Conservation (phyloP, 2,888 invertebrate genomes). For the Biston stratarius region DNA sequence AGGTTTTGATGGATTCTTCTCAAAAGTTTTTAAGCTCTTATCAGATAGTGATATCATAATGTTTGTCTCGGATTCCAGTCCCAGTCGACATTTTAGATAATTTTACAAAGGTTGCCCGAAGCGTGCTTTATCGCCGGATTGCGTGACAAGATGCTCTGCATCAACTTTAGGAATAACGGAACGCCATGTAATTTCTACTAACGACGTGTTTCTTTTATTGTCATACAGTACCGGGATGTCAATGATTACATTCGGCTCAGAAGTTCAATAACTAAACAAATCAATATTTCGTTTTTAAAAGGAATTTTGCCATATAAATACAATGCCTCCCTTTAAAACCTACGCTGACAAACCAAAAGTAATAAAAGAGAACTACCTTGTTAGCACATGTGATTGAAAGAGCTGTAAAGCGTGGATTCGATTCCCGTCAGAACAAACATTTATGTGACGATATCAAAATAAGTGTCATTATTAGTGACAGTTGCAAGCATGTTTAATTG, state of each 20-base stretch:
- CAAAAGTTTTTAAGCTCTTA: constrained; percentile 14
- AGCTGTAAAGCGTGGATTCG: no score
- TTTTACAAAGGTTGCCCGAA: constrained; percentile 60
- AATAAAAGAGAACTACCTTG: no score
- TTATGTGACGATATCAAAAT: no score
- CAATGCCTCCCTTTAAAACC: no score
- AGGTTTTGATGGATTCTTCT: constrained; percentile 20
- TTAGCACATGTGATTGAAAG: no score
- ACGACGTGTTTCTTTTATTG: constrained; percentile 81
- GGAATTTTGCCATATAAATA: no score
- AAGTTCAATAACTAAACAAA: constrained; percentile 14
- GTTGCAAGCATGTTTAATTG: no score
- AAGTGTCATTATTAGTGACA: no score
- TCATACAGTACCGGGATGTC: constrained; percentile 60
- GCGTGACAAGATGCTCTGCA: constrained; percentile 76
- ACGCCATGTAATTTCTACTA: constrained; percentile 82
- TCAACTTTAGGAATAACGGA: constrained; percentile 74
- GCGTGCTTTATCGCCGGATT: constrained; percentile 74
- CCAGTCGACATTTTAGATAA: constrained; percentile 53
- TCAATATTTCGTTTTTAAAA: neutral
- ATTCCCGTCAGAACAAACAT: no score
- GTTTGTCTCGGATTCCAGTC: constrained; percentile 33
- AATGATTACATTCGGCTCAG: constrained; percentile 11
- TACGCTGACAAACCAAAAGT: no score
- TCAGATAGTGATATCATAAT: constrained; percentile 20